Evolutionary conservation across 2,888 invertebrate species (phyloP).

Genomic region (Clistopyga incitator): DNA sequence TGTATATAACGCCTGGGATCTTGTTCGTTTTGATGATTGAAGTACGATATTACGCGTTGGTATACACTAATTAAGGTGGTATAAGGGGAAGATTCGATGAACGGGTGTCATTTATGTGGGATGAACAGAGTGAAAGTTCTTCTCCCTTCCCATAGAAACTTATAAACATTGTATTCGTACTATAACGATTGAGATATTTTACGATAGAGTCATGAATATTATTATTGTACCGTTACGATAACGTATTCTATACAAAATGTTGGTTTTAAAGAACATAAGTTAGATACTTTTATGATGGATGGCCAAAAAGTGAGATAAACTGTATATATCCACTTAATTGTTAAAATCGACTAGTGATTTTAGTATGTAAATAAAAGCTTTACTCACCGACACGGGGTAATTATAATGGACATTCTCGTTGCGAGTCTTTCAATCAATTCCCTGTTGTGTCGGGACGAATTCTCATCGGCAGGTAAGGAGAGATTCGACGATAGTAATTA

Average conservation of each 20-base stretch:
- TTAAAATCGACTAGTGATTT: slow-evolving; percentile 80
- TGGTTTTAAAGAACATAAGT: slow-evolving; percentile 72
- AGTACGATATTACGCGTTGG: not conserved
- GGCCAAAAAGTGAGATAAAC: slow-evolving; percentile 79
- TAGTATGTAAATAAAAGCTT: slow-evolving; percentile 82
- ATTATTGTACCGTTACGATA: slow-evolving; percentile 64
- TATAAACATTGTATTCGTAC: slow-evolving; percentile 64
- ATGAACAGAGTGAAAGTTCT: slow-evolving; percentile 18
- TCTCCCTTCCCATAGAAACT: slow-evolving; percentile 51
- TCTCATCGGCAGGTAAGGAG: slow-evolving; percentile 4
- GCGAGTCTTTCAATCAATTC: not conserved
- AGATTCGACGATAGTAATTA: slow-evolving; percentile 12
- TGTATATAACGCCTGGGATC: not conserved
- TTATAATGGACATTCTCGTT: not conserved
- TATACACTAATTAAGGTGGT: not conserved
- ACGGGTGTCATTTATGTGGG: not conserved
- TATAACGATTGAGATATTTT: slow-evolving; percentile 72
- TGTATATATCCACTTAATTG: slow-evolving; percentile 81
- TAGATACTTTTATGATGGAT: slow-evolving; percentile 79
- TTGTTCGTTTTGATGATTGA: slow-evolving; percentile 7
- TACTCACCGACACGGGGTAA: slow-evolving; percentile 72
- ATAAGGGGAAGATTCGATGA: not conserved
- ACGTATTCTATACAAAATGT: slow-evolving; percentile 70
- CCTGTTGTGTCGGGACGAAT: not conserved
- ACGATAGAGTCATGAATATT: slow-evolving; percentile 69